These are phyloP conservation scores for Sceloporus undulatus DNA, from an alignment of 2,113 vertebrate species.

Conservation along the genomic window DNA sequence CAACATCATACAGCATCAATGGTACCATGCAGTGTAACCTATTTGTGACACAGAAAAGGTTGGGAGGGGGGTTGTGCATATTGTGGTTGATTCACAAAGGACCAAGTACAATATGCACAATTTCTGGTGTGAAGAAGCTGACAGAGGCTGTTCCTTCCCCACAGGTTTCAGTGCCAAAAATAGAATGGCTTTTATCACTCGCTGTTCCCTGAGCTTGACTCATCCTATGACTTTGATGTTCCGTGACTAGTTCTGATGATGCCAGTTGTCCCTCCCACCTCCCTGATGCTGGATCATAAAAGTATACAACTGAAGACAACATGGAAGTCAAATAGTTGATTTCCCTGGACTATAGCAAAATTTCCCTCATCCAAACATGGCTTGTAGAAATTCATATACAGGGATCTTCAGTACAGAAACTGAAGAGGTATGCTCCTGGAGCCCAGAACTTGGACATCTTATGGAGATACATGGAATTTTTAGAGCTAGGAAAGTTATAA, in stretches of 20 bases:
- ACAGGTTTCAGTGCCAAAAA: slow-evolving; percentile 10
- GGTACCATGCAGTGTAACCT: background rate
- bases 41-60: background rate
- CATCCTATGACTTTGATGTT: background rate
- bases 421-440: background rate
- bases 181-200: background rate
- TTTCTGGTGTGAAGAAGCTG: background rate
- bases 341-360: background rate
- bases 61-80: background rate
- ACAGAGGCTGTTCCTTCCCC: background rate
- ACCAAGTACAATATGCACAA: background rate
- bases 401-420: background rate
- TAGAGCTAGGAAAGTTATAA: background rate
- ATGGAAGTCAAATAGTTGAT: background rate
- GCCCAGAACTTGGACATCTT: background rate
- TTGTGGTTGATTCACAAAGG: background rate
- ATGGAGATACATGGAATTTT: background rate
- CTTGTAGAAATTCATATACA: background rate
- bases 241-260: background rate
- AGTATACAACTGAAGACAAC: too few relatives aligned
- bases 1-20: background rate
- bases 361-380: background rate
- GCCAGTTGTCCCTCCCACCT: background rate
- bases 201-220: slow-evolving; percentile 31
- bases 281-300: background rate